These are phyloP conservation scores for Thyatira batis DNA, from an alignment of 2,888 invertebrate genomes.

Conservation along the genomic window DNA sequence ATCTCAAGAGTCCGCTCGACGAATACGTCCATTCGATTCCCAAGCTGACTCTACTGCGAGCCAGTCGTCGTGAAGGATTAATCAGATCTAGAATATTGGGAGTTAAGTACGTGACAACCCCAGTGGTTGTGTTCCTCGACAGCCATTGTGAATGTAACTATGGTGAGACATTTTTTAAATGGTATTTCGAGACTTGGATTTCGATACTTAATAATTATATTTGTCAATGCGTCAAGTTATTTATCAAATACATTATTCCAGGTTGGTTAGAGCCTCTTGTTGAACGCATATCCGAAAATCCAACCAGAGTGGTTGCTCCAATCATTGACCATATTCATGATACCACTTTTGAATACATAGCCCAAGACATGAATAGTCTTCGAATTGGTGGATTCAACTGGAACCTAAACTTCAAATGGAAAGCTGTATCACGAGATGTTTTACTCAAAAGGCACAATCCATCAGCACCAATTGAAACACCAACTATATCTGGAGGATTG, in stretches of 20 bases:
- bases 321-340: constrained; percentile 96
- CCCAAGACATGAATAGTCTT: constrained; percentile 87
- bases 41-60: constrained; percentile 94
- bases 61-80: constrained; percentile 93
- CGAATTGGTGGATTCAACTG: constrained; percentile 95
- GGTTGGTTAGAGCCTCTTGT: constrained; percentile 96
- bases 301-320: constrained; percentile 93
- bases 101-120: constrained; percentile 87
- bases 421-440: constrained; percentile 92
- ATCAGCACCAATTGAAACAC: constrained; percentile 93
- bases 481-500: constrained; percentile 98
- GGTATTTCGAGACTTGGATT: neutral
- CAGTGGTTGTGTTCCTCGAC: constrained; percentile 95
- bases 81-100: constrained; percentile 95
- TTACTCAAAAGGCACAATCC: constrained; percentile 87
- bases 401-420: constrained; percentile 97
- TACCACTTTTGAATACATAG: constrained; percentile 92
- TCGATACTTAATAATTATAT: too few species aligned
- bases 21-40: constrained; percentile 90
- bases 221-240: too few species aligned
- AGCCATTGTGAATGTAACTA: constrained; percentile 98
- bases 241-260: constrained; percentile 52
- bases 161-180: constrained; percentile 69
- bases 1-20: constrained; percentile 91
- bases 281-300: constrained; percentile 88